Percentiles rank a stretch among this genome's conserved stretches.
Evolutionary conservation across 2,797 vertebrate species (phyloP).

Genomic region (Urocyon cinereoargenteus): DNA sequence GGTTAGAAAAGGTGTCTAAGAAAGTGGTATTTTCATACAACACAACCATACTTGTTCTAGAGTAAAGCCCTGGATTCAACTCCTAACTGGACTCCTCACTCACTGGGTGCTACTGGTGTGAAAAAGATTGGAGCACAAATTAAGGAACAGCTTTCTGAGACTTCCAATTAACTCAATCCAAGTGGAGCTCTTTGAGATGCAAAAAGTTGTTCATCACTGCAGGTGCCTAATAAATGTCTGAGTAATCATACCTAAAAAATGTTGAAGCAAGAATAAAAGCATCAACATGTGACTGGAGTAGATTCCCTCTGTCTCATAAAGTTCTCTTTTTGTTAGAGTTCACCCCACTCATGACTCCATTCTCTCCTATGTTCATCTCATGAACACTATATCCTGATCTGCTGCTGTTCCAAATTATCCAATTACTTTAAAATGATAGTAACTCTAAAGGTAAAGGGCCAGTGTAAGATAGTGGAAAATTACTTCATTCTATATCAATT

Average conservation of each 20-base stretch:
- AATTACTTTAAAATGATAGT: conserved; percentile 64
- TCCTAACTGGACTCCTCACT: not conserved
- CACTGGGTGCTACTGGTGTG: not conserved
- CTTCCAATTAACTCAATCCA: not conserved
- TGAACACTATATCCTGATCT: not conserved
- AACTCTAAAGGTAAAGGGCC: conserved; percentile 64
- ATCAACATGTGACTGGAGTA: not conserved
- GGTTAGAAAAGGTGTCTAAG: not conserved
- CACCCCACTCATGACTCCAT: not conserved
- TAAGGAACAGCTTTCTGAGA: not conserved
- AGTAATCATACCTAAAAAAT: not conserved
- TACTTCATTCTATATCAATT: conserved; percentile 69
- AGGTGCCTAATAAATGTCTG: not conserved
- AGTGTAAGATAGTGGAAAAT: conserved; percentile 55
- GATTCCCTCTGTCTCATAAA: not conserved
- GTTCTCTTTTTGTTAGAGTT: not conserved
- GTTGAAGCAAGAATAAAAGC: not conserved
- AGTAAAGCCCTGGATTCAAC: not conserved
- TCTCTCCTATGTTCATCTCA: not conserved
- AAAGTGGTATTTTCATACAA: not conserved
- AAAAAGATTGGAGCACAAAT: not conserved
- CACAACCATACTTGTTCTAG: not conserved
- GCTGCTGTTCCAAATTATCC: not conserved
- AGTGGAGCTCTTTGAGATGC: not conserved
- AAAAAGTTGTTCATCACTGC: not conserved